Base-by-base conservation (phyloP, 1,140 invertebrate genomes). In the Dryas iulia region DNA sequence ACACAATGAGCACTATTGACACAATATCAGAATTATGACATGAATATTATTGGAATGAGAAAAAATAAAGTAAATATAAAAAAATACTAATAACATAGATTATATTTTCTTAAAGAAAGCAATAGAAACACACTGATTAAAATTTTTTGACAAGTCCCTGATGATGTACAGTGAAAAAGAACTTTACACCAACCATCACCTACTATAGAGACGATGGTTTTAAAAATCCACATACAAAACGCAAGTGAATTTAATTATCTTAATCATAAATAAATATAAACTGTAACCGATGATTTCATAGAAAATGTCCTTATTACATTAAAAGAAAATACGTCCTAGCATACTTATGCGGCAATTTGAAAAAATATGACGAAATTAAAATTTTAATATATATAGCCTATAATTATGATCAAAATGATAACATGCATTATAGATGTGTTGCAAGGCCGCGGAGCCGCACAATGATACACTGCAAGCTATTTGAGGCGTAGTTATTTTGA, bases 31-130 rank as follows among this genome's bases (percentile, higher is more conserved):
- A 70, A 78, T 71, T 78, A 82, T 77, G 74, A 84, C 78, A 79
- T 76, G 5, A 76, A 18, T 47, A 80, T 72, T 74, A 63, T 74
- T 87, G 87, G 85, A 89, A 87, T 89, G 87, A 87, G 79, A 83
- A 80, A 79, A 66, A 67, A 66, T 81, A 78, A 79, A 77, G 14
- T 47, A 47, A 47, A 21, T 47, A 47, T 47, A 39, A 39, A 47
- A 47, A 47, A 47, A 47, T 3, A 35, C 39, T 7, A 10, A 39
- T 39, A 47, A 47, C 21, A 2, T 47, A n/a, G 18, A 47, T 47
- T 35, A 35, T 14, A 35, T 35, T 47, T 18, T 47, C 39, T 47
- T 18, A 47, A 6, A 47, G 39, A 47, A 47, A 47, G 7, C 21
- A 18, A 47, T 47, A 47, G n/a, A n/a, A n/a, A n/a, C 14, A 47